phyloP scores from a whole-genome alignment of 2,888 invertebrate species.

The Cerastis leucographa region DNA sequence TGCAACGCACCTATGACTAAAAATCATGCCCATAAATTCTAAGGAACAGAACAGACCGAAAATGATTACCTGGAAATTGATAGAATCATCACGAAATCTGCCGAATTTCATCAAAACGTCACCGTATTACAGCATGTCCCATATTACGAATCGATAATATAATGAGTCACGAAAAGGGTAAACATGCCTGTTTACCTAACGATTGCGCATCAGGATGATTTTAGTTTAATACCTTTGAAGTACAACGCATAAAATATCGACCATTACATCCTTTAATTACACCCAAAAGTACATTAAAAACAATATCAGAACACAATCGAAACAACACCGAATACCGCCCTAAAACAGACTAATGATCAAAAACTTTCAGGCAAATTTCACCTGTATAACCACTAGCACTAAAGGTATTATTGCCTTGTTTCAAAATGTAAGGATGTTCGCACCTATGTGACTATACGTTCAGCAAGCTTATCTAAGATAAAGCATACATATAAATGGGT shows the following conservation, averaged over 20 bases:
- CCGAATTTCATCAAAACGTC: conserved; percentile 13
- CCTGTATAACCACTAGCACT: accelerated
- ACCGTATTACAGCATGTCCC: conserved; percentile 19
- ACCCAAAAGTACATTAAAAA: conserved; percentile 24
- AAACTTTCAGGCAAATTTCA: conserved; percentile 15
- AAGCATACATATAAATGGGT: conserved; percentile 71
- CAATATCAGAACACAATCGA: conserved; percentile 32
- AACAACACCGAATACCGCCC: conserved; percentile 24
- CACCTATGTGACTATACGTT: conserved; percentile 28
- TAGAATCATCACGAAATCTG: conserved; percentile 11
- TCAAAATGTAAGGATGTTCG: conserved; percentile 25
- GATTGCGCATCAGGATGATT: conserved; percentile 22
- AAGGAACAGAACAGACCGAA: background rate
- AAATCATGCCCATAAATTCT: background rate
- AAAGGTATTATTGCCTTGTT: conserved; percentile 18
- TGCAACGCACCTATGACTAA: background rate
- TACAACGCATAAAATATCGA: conserved; percentile 13
- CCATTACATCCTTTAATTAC: conserved; percentile 27
- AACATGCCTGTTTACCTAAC: conserved; percentile 20
- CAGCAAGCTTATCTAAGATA: conserved; percentile 80
- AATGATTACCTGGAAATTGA: background rate
- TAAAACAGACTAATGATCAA: background rate
- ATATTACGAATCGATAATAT: conserved; percentile 17
- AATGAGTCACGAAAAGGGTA: conserved; percentile 34
- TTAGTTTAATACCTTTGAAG: conserved; percentile 1